Percentiles rank a stretch among this genome's conserved stretches.
Conservation (phyloP, 2,888 invertebrate genomes). For the Rhorus exstirpatorius region DNA sequence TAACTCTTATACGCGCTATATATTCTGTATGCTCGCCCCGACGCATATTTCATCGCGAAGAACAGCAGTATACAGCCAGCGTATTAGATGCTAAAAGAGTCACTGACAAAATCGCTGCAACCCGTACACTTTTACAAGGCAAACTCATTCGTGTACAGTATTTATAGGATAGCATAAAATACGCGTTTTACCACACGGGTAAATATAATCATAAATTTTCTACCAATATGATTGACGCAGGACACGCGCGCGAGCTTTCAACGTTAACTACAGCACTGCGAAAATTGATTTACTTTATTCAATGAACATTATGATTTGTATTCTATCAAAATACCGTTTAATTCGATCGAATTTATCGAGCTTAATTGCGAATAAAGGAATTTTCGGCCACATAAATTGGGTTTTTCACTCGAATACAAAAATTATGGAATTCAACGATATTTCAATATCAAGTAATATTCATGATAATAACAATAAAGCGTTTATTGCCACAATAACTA, state of each 20-base stretch:
- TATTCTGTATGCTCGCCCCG: not conserved
- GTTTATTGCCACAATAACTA: conserved; percentile 25
- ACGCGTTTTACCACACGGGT: conserved; percentile 59
- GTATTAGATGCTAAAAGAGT: conserved; percentile 27
- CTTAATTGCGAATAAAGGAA: too few relatives aligned
- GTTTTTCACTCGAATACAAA: not conserved
- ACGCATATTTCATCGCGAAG: not conserved
- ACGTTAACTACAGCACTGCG: not conserved
- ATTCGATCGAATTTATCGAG: too few relatives aligned
- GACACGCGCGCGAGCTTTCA: conserved; percentile 48
- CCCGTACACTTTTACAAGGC: conserved; percentile 54
- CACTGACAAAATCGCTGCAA: conserved; percentile 44
- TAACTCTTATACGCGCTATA: not conserved
- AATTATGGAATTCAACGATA: not conserved
- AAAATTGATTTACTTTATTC: conserved; percentile 29
- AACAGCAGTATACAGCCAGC: conserved; percentile 16
- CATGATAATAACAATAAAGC: conserved; percentile 20
- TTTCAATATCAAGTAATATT: not conserved
- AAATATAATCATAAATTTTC: conserved; percentile 69
- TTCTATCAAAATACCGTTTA: not conserved
- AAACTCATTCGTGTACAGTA: conserved; percentile 48
- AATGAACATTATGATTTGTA: not conserved
- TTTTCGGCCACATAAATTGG: too few relatives aligned
- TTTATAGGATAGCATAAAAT: conserved; percentile 67
- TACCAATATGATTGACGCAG: conserved; percentile 58